Conservation (phyloP, 2,113 vertebrate genomes). For the Chunga burmeisteri region DNA sequence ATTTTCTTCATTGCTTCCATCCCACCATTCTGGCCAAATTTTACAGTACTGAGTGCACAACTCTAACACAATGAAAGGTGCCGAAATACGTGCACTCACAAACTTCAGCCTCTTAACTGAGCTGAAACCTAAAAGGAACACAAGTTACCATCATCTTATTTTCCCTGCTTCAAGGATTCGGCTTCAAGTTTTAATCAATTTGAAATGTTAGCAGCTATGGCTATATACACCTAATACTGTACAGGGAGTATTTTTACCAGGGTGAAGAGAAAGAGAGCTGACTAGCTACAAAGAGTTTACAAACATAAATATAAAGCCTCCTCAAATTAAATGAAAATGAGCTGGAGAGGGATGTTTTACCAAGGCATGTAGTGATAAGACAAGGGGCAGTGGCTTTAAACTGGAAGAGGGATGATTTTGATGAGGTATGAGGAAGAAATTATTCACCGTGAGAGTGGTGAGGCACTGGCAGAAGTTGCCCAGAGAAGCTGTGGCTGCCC, state of each 20-base stretch:
- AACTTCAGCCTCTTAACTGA: not conserved
- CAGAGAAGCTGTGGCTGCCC: not conserved
- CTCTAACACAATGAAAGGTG: not conserved
- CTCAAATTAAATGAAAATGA: not conserved
- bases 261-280: not conserved
- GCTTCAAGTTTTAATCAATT: not conserved
- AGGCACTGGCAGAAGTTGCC: not conserved
- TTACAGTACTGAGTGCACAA: not conserved
- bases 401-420: not conserved
- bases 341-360: not conserved
- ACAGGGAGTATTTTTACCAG: not conserved
- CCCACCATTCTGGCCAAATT: not conserved
- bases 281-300: not conserved
- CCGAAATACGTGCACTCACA: not conserved
- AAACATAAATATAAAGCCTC: not conserved
- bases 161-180: not conserved
- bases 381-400: not conserved
- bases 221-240: not conserved
- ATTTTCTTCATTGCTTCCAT: not conserved
- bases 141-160: not conserved
- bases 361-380: rapidly evolving
- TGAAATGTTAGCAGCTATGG: not conserved
- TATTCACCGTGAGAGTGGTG: not conserved
- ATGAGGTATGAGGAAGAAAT: not conserved
- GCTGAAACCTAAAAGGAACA: not conserved